Percentiles rank a stretch among this genome's conserved stretches.
phyloP scores from a whole-genome alignment of 2,113 vertebrate genomes.

The Sapayoa aenigma region DNA sequence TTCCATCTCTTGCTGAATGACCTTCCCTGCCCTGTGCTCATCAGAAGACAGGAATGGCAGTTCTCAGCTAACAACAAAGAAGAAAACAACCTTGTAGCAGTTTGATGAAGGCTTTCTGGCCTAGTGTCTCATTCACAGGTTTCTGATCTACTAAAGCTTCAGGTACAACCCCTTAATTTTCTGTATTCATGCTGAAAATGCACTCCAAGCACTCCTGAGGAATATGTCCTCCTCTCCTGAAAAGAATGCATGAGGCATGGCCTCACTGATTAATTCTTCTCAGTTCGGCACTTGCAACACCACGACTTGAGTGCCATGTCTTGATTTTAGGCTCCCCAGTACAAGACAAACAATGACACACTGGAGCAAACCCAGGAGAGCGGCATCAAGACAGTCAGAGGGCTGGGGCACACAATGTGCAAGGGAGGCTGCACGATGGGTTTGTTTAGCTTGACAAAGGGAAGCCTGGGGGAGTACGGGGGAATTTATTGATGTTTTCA shows the following conservation, averaged over 20 bases:
- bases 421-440: not conserved
- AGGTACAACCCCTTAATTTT: not conserved
- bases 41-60: not conserved
- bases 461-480: not conserved
- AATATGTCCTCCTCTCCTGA: not conserved
- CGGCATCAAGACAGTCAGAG: not conserved
- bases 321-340: not conserved
- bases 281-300: not conserved
- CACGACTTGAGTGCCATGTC: not conserved
- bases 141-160: not conserved
- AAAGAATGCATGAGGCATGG: not conserved
- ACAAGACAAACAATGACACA: not conserved
- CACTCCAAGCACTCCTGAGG: not conserved
- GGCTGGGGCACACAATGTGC: rapidly evolving
- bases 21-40: not conserved
- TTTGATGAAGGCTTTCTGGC: not conserved
- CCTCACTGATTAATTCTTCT: not conserved
- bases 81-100: not conserved
- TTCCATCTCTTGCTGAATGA: not conserved
- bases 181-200: not conserved
- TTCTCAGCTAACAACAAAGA: not conserved
- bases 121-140: not conserved
- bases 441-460: not conserved
- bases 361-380: not conserved
- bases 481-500: not conserved